Base-by-base conservation (phyloP, 2,797 vertebrate genomes). In the Gymnothorax reevesii region DNA sequence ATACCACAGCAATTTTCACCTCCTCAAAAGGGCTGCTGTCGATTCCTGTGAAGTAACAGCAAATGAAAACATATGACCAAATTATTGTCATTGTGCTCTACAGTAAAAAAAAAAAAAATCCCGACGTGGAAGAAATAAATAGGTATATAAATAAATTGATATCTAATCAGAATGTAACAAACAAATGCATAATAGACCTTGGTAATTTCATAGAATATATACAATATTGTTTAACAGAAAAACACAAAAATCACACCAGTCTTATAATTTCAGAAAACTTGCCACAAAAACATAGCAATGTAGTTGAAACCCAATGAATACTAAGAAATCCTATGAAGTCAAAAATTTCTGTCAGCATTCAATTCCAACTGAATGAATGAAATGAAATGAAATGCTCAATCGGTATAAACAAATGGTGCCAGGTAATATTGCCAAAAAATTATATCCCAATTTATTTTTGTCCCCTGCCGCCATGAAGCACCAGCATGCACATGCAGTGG, bases 1-100 rank as follows among this genome's bases (percentile, higher is more conserved):
- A 92, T 87, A 94, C 94, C 86, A 82, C 62, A 42, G 6, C 86
- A 49, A 5, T 9, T 86, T 91, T 92, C 2, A 4, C 7, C 7
- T 15, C 25, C 0, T 73, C 87, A 52, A 59, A 2, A 12, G 0
- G 27, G 82, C 33, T 64, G 10, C 57, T 82, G 62, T 0, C 20
- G 49, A 73, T 57, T 0, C 12, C 94, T 94, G 52, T 20, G 60
- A 86, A 4, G 79, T 13, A 22, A 86, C 83, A 2, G 22, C 22
- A 54, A 59, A 33, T 60, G 25, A 87, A 83, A 2, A 22, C 22
- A 54, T n/a, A 7, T 83, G 33, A 59, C 82, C 25, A 59, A 5
- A 33, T 60, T 8, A 10, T 12, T 27, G 9, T 60, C 0, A 12
- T 9, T 9, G 1, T 59, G 57, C 9, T 9, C 0, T 59, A 59